Percentiles rank a stretch among this genome's conserved stretches.
These are phyloP conservation scores for Acanthisitta chloris DNA, from an alignment of 2,113 vertebrate genomes.

Conservation along the genomic window DNA sequence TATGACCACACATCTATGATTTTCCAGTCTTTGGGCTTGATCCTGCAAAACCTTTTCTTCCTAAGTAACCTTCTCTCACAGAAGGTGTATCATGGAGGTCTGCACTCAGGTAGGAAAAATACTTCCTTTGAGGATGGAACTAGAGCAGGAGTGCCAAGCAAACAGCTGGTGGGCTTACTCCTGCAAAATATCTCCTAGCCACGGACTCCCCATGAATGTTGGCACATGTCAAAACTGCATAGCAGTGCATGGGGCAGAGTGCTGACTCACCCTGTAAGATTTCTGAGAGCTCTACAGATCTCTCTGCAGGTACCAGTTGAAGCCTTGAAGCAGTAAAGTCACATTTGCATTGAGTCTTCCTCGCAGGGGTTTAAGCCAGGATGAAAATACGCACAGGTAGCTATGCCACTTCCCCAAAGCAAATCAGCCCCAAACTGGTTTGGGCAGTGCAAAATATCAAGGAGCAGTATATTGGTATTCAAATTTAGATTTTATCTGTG, in stretches of 20 bases:
- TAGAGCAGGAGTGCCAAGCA: neutral
- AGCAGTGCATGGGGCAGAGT: neutral
- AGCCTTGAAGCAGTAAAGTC: slow-evolving; percentile 16
- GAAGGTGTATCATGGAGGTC: neutral
- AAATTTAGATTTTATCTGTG: slow-evolving; percentile 40
- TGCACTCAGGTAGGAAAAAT: neutral
- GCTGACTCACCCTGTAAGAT: slow-evolving; percentile 19
- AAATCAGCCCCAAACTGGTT: slow-evolving; percentile 23
- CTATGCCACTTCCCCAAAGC: slow-evolving; percentile 5
- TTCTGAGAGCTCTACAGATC: neutral
- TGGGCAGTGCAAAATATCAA: slow-evolving; percentile 22
- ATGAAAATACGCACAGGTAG: neutral
- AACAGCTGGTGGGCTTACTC: neutral
- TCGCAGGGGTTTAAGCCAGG: neutral
- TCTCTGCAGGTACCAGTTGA: slow-evolving; percentile 15
- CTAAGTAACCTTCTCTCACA: neutral
- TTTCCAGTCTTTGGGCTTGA: neutral
- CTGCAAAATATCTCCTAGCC: neutral
- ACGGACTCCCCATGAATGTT: neutral
- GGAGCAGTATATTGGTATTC: neutral
- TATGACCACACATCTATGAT: neutral
- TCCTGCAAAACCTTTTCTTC: neutral
- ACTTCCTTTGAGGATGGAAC: neutral
- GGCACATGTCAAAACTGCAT: neutral
- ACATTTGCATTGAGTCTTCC: slow-evolving; percentile 51